Conservation (phyloP, 2,113 vertebrate species). For the Maccullochella peelii region DNA sequence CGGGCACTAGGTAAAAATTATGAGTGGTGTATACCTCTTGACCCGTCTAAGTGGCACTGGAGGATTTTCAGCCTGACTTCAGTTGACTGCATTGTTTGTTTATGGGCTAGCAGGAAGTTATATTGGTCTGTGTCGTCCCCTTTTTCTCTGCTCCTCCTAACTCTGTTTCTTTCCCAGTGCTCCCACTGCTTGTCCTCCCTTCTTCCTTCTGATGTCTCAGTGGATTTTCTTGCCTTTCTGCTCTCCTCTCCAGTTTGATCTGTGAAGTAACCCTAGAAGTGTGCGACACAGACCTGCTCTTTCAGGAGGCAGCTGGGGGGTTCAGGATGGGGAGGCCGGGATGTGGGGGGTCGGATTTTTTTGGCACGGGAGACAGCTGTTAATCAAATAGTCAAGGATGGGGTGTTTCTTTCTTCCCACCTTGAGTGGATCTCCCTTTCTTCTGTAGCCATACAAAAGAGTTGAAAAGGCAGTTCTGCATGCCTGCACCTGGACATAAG, state of each 20-base stretch:
- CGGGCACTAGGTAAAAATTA: conserved; percentile 59
- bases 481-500: conserved; percentile 79
- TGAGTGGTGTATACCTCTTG: conserved; percentile 71
- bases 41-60: conserved; percentile 74
- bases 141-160: conserved; percentile 22
- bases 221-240: conserved; percentile 80
- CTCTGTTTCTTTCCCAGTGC: conserved; percentile 49
- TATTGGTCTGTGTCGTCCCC: conserved; percentile 23
- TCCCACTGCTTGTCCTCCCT: conserved; percentile 53
- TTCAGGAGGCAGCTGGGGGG: conserved; percentile 67
- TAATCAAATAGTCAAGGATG: conserved; percentile 87
- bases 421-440: conserved; percentile 72
- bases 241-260: conserved; percentile 75
- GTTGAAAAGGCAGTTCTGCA: conserved; percentile 72
- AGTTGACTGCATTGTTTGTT: conserved; percentile 80
- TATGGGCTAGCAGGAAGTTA: conserved; percentile 77
- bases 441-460: conserved; percentile 69
- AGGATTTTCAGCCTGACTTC: conserved; percentile 79
- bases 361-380: conserved; percentile 80
- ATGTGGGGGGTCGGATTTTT: conserved; percentile 56
- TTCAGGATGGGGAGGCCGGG: conserved; percentile 45
- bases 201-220: conserved; percentile 69
- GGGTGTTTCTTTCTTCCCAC: conserved; percentile 79
- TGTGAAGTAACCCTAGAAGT: conserved; percentile 84
- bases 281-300: conserved; percentile 81